Percentiles rank a stretch among this genome's conserved stretches.
Evolutionary conservation across 2,113 vertebrate genomes (phyloP).

Genomic region (Cyanistes caeruleus): DNA sequence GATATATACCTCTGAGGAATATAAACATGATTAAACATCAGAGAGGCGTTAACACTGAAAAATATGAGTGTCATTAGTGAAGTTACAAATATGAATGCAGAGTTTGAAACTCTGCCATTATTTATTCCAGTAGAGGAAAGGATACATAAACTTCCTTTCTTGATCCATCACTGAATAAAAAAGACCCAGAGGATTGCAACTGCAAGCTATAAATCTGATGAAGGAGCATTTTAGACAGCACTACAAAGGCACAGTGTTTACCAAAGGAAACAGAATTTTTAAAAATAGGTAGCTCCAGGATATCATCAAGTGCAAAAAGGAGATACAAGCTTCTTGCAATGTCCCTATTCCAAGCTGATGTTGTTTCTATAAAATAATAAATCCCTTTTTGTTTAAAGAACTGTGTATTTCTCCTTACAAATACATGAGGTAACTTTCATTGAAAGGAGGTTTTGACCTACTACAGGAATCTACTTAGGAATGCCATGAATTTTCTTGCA

Average conservation of each 20-base stretch:
- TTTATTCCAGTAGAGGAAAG: constrained; percentile 47
- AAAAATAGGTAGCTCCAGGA: constrained; percentile 17
- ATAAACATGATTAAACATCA: constrained; percentile 23
- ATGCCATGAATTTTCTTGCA: not conserved
- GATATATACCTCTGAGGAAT: not conserved
- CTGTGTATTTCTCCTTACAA: not conserved
- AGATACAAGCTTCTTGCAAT: not conserved
- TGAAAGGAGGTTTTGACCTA: not conserved
- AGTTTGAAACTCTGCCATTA: constrained; percentile 29
- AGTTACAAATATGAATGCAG: constrained; percentile 27
- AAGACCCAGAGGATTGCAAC: not conserved
- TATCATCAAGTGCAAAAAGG: not conserved
- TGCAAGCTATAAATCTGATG: constrained; percentile 25
- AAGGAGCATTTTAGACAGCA: not conserved
- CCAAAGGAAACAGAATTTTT: constrained; percentile 28
- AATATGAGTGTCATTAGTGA: constrained; percentile 10
- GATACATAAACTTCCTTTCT: constrained; percentile 52
- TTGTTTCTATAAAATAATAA: not conserved
- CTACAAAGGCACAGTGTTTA: constrained; percentile 35
- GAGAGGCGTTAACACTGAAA: constrained; percentile 18
- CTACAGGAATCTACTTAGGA: not conserved
- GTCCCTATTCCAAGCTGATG: not conserved
- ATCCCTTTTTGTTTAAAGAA: not conserved
- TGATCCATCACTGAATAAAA: not conserved
- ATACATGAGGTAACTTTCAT: not conserved